phyloP scores from a whole-genome alignment of 2,113 vertebrate genomes.

The Erinaceus europaeus region DNA sequence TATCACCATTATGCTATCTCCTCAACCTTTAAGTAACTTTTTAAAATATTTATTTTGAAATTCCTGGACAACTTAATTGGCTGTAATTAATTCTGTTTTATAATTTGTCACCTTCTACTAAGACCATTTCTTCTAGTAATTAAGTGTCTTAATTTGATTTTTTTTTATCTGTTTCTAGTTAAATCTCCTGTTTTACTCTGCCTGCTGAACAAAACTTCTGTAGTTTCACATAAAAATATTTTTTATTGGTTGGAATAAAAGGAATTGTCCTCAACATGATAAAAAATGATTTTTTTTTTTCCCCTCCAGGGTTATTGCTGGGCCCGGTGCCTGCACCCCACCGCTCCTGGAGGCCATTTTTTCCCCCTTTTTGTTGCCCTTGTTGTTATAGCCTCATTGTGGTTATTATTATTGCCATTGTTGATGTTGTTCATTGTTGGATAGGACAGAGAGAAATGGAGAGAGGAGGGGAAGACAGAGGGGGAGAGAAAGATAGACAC shows the following conservation, averaged over 20 bases:
- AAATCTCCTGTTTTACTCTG: conserved; percentile 15
- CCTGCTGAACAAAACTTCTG: conserved; percentile 4
- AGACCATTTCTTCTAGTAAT: background rate
- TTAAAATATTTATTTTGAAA: conserved; percentile 19
- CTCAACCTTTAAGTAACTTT: too few species aligned
- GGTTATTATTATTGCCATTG: too few species aligned
- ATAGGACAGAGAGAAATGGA: too few species aligned
- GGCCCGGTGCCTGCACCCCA: too few species aligned
- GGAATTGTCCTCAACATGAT: background rate
- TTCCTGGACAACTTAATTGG: background rate
- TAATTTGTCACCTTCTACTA: background rate
- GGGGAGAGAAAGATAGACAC: too few species aligned
- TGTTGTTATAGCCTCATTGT: too few species aligned
- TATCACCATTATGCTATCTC: too few species aligned
- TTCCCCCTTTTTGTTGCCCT: too few species aligned
- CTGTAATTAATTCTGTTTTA: background rate
- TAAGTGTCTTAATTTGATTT: conserved; percentile 20
- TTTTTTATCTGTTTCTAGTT: conserved; percentile 18
- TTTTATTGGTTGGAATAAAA: conserved; percentile 11
- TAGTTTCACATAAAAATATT: conserved; percentile 5
- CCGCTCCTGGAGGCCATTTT: too few species aligned
- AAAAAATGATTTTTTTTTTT: conserved; percentile 16
- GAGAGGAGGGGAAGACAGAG: too few species aligned
- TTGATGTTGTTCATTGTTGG: too few species aligned
- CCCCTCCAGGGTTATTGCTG: too few species aligned